Base-by-base conservation (phyloP, 2,888 invertebrate species). In the Heliconius sara region DNA sequence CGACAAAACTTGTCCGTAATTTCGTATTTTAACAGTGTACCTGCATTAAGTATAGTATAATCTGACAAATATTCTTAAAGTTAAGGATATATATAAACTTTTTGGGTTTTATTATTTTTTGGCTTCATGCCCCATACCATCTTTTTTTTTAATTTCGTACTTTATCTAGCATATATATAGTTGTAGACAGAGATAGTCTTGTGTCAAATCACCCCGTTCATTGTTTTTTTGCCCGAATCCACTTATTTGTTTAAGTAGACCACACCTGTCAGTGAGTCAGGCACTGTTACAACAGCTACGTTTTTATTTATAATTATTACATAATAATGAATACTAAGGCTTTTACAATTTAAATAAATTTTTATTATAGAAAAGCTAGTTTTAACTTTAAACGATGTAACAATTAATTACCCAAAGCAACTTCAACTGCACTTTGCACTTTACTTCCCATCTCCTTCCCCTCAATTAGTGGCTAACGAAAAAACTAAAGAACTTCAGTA, bases 401-500 rank as follows among this genome's bases (percentile, higher is more conserved):
- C 74, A 43, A 72, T 47, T 30, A 63, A 72, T 43, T 30, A 39
- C 19, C 30, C 39, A 52, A 65, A 57, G 25, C 47, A 34, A 73
- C 30, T 67, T 52, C 25, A 25, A 73, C 52, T 73, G 67, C 78
- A 66, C 52, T 78, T 73, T 73, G 67, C 47, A 77, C 57, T 76
- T 66, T 13, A 27, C 66, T 66, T 47, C 7, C 66, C 52, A 67
- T 47, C 71, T 72, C 27, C 34, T 30, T 65, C 43, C 39, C 39
- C 67, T 73, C 73, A 78, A 78, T 78, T 78, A 78, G 74, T 67
- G 73, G 60, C n/a, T 78, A 34, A 66, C 16, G 68, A 71, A 78
- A 67, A 74, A 73, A 78, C 52, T 72, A 27, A 19, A 52, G 34
- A 72, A 72, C 77, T 77, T 30, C 25, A 47, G 43, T 71, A 70